These are phyloP conservation scores for Amphipyra berbera DNA, from an alignment of 2,888 invertebrate species.

Conservation along the genomic window DNA sequence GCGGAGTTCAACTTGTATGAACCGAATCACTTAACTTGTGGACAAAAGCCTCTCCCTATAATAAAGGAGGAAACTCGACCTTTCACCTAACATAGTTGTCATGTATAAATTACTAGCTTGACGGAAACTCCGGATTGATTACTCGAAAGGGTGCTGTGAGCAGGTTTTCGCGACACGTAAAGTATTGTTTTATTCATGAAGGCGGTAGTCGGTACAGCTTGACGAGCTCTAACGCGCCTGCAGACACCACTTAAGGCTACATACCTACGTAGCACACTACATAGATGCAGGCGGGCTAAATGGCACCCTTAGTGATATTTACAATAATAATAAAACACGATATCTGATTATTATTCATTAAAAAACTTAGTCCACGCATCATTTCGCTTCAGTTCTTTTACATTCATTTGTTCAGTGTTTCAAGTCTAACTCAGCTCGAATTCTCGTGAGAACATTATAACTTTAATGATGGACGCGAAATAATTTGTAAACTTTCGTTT, in stretches of 20 bases:
- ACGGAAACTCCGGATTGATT: slow-evolving; percentile 59
- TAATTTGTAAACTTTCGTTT: slow-evolving; percentile 33
- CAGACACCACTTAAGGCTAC: slow-evolving; percentile 43
- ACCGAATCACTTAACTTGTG: slow-evolving; percentile 41
- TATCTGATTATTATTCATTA: slow-evolving; percentile 8
- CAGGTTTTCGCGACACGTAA: slow-evolving; percentile 62
- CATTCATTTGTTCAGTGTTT: slow-evolving; percentile 5
- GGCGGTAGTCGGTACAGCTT: slow-evolving; percentile 33
- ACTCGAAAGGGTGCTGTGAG: slow-evolving; percentile 54
- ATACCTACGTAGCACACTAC: not conserved
- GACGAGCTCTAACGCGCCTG: slow-evolving; percentile 51
- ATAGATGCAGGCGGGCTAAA: too few species aligned
- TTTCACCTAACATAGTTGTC: slow-evolving; percentile 38
- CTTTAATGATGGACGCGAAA: slow-evolving; percentile 40
- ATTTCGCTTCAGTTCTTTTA: slow-evolving; percentile 28
- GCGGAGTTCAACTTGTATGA: slow-evolving; percentile 23
- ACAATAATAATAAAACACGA: not conserved
- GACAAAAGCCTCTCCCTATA: slow-evolving; percentile 48
- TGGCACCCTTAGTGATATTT: not conserved
- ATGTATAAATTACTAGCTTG: slow-evolving; percentile 58
- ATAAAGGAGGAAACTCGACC: slow-evolving; percentile 30
- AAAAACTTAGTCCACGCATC: slow-evolving; percentile 10
- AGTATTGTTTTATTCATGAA: slow-evolving; percentile 73
- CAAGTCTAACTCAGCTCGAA: slow-evolving; percentile 29
- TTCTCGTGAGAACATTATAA: slow-evolving; percentile 22